Conservation (phyloP, 1,140 invertebrate species). For the Atta texana region DNA sequence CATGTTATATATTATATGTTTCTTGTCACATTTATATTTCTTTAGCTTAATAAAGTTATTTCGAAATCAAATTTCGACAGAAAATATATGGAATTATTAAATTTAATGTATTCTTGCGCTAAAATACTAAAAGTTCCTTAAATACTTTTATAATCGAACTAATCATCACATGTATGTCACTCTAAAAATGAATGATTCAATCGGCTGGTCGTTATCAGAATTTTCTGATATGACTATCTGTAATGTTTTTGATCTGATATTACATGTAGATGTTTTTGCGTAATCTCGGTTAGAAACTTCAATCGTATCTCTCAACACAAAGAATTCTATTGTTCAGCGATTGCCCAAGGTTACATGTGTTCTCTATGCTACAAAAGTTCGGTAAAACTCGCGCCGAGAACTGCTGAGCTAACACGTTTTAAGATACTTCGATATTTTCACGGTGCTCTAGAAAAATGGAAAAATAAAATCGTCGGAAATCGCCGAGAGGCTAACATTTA, state of each 20-base stretch:
- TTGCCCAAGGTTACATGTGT: slow-evolving; percentile 49
- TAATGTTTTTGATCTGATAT: slow-evolving; percentile 48
- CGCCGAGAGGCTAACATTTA: not conserved
- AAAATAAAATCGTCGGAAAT: not conserved
- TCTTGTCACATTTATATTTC: not conserved
- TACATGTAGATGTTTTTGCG: slow-evolving; percentile 16
- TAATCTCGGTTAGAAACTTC: slow-evolving; percentile 44
- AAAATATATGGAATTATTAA: not conserved
- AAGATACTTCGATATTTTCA: slow-evolving; percentile 21
- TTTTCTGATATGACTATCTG: slow-evolving; percentile 13
- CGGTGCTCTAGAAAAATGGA: not conserved
- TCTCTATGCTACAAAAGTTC: slow-evolving; percentile 30
- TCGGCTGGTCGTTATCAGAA: not conserved
- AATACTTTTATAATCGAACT: not conserved
- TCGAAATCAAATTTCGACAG: not conserved
- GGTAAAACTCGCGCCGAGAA: slow-evolving; percentile 28
- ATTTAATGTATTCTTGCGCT: not conserved
- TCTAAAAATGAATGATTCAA: not conserved
- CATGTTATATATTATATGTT: not conserved
- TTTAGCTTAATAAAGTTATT: not conserved
- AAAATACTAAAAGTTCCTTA: not conserved
- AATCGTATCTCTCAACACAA: slow-evolving; percentile 44
- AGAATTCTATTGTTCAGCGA: slow-evolving; percentile 57
- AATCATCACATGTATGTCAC: not conserved
- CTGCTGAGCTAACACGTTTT: slow-evolving; percentile 34